Percentiles rank a stretch among this genome's conserved stretches.
phyloP scores from a whole-genome alignment of 1,140 invertebrate genomes.

The Campoletis sonorensis region DNA sequence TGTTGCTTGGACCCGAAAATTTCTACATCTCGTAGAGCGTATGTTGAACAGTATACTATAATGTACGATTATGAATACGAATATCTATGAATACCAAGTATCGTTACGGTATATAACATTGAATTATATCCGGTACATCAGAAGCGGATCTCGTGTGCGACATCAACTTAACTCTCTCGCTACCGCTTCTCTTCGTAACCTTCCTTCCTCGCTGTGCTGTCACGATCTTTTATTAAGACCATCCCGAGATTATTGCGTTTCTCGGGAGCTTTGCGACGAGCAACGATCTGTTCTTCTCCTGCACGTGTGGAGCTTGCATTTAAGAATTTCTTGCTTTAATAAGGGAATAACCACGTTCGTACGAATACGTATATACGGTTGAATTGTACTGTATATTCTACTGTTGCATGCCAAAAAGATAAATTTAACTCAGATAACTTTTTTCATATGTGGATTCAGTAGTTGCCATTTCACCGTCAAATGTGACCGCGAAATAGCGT shows the following conservation, averaged over 20 bases:
- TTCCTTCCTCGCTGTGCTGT: neutral
- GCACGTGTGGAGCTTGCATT: neutral
- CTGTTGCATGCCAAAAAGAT: too few relatives aligned
- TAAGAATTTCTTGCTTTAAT: neutral
- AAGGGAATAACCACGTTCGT: neutral
- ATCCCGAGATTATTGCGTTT: neutral
- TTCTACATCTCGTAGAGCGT: too few relatives aligned
- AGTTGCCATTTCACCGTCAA: too few relatives aligned
- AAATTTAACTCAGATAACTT: too few relatives aligned
- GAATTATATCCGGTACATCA: neutral
- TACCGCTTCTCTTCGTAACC: neutral
- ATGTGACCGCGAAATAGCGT: too few relatives aligned
- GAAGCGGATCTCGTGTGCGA: too few relatives aligned
- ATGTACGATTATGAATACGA: neutral
- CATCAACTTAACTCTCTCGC: neutral
- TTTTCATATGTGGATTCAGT: too few relatives aligned
- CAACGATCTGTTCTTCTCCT: too few relatives aligned
- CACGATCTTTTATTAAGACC: conserved; percentile 26
- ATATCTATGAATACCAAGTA: neutral
- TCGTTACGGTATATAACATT: neutral
- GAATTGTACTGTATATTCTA: neutral
- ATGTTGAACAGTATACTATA: too few relatives aligned
- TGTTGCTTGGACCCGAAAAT: too few relatives aligned
- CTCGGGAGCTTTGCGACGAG: too few relatives aligned
- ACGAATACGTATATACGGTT: neutral